Evolutionary conservation across 2,113 vertebrate species (phyloP).

Genomic region (Notothenia coriiceps): DNA sequence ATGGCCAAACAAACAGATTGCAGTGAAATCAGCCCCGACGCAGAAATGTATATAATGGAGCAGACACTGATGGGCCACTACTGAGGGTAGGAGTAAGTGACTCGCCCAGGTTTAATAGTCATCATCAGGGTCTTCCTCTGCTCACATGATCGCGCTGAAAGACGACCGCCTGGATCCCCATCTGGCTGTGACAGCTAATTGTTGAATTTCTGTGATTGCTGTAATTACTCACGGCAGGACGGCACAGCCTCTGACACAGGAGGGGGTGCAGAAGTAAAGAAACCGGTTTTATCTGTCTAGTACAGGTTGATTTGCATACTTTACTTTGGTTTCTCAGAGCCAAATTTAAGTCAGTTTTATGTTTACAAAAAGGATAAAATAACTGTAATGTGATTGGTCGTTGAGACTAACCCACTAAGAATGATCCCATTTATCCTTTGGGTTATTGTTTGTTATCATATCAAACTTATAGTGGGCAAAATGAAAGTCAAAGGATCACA

Average conservation of each 20-base stretch:
- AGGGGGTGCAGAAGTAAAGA: conserved; percentile 24
- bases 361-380: neutral
- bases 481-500: too few relatives aligned
- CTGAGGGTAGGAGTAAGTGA: conserved; percentile 44
- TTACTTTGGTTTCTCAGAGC: neutral
- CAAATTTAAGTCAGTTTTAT: neutral
- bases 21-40: conserved; percentile 71
- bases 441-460: neutral
- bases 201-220: conserved; percentile 83
- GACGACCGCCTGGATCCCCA: conserved; percentile 71
- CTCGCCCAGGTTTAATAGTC: conserved; percentile 54
- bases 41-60: conserved; percentile 67
- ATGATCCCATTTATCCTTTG: neutral
- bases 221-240: conserved; percentile 76
- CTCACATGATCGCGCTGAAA: conserved; percentile 74
- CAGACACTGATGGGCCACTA: conserved; percentile 45
- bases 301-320: neutral
- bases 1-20: conserved; percentile 81
- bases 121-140: conserved; percentile 61
- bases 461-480: neutral
- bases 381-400: neutral
- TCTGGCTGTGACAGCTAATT: conserved; percentile 80
- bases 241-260: conserved; percentile 14
- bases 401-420: neutral
- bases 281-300: conserved; percentile 10